These are phyloP conservation scores for Creontiades dilutus DNA, from an alignment of 2,888 invertebrate genomes.

Conservation along the genomic window DNA sequence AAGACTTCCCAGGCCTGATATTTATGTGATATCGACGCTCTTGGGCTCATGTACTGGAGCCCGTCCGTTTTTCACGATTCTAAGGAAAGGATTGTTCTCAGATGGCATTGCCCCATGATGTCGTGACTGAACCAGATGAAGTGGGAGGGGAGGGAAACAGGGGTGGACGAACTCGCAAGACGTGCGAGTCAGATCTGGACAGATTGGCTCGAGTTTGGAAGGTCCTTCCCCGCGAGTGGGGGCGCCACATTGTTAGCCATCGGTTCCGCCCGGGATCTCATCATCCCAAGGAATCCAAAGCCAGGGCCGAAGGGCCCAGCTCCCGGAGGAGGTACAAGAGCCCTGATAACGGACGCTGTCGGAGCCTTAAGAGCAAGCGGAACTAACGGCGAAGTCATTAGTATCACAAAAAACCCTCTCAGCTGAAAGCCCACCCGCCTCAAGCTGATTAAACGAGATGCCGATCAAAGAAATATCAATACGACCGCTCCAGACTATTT, in stretches of 20 bases:
- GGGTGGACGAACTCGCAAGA: slow-evolving; percentile 1
- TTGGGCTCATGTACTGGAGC: too few species aligned
- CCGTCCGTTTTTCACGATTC: too few species aligned
- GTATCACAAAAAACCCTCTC: not conserved
- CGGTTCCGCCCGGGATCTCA: slow-evolving; percentile 14
- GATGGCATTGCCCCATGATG: too few species aligned
- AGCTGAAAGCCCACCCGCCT: not conserved
- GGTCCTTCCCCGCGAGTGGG: not conserved
- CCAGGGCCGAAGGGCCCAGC: not conserved
- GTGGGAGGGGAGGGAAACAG: not conserved
- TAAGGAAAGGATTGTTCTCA: too few species aligned
- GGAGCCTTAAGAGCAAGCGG: slow-evolving; percentile 9
- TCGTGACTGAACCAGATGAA: not conserved
- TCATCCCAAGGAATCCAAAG: slow-evolving; percentile 5
- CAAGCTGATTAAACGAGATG: not conserved
- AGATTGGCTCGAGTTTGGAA: not conserved
- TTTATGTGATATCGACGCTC: too few species aligned
- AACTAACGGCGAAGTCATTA: not conserved
- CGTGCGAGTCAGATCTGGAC: slow-evolving; percentile 23
- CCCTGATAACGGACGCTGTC: too few species aligned
- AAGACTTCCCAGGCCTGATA: too few species aligned
- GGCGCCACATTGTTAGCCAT: slow-evolving; percentile 53
- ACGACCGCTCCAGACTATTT: not conserved
- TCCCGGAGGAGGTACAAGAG: not conserved
- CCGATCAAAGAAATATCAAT: not conserved